Conservation (phyloP, 2,797 vertebrate genomes). For the Pangasius krempfi region DNA sequence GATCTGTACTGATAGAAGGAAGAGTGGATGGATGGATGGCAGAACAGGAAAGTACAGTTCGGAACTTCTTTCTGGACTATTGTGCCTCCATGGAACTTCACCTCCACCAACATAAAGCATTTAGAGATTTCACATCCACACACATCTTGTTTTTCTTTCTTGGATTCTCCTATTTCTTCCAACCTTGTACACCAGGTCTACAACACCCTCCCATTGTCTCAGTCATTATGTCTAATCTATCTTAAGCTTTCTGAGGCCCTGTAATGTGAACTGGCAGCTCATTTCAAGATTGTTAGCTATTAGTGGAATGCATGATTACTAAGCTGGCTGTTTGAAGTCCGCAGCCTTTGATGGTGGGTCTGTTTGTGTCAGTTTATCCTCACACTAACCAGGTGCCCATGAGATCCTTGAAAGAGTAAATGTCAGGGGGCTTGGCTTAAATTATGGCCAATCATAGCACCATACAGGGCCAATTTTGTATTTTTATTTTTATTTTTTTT, state of each 20-base stretch:
- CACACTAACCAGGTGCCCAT: constrained; percentile 72
- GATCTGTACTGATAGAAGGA: no score
- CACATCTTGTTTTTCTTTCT: constrained; percentile 33
- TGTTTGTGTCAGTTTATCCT: constrained; percentile 70
- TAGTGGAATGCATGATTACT: constrained; percentile 72
- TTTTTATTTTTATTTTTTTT: neutral
- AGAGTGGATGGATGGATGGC: neutral
- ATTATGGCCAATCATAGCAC: constrained; percentile 41
- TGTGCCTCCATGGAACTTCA: neutral
- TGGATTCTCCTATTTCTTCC: constrained; percentile 36
- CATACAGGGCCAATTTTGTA: neutral
- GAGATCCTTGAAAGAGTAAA: constrained; percentile 54
- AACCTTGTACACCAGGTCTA: constrained; percentile 13
- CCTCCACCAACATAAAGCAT: neutral
- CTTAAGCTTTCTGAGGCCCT: constrained; percentile 62
- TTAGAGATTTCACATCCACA: neutral
- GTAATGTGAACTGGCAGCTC: constrained; percentile 74
- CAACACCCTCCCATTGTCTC: constrained; percentile 47
- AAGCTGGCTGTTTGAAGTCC: constrained; percentile 70
- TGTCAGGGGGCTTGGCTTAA: constrained; percentile 47
- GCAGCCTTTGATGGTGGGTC: constrained; percentile 62
- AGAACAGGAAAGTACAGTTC: neutral
- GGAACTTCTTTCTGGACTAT: neutral
- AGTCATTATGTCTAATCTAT: constrained; percentile 60
- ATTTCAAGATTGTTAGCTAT: constrained; percentile 73